These are phyloP conservation scores for Anoplius nigerrimus DNA, from an alignment of 2,888 invertebrate species.

Conservation along the genomic window DNA sequence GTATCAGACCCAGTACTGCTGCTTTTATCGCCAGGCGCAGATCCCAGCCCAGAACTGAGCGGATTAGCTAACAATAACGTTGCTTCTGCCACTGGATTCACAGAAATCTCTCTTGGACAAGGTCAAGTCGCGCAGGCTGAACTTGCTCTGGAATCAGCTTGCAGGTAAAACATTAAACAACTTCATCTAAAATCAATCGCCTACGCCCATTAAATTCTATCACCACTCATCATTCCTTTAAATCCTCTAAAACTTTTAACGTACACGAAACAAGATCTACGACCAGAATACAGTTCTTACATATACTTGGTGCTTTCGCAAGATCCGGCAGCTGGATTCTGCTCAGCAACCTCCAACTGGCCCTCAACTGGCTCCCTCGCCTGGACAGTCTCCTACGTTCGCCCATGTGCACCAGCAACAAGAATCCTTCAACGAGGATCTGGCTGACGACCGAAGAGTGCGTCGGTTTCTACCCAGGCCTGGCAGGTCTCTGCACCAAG, in stretches of 20 bases:
- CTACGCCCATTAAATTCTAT: too few relatives aligned
- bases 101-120: conserved; percentile 86
- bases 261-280: too few relatives aligned
- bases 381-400: conserved; percentile 69
- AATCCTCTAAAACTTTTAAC: too few relatives aligned
- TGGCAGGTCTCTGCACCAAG: conserved; percentile 69
- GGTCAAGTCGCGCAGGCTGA: conserved; percentile 81
- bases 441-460: conserved; percentile 72
- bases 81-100: conserved; percentile 55
- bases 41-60: conserved; percentile 89
- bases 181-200: not conserved
- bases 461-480: conserved; percentile 67
- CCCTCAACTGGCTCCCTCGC: conserved; percentile 70
- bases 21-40: conserved; percentile 91
- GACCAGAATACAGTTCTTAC: too few relatives aligned
- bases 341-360: conserved; percentile 70
- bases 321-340: conserved; percentile 71
- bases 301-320: too few relatives aligned
- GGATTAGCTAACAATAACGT: conserved; percentile 78
- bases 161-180: conserved; percentile 71
- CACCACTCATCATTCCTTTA: too few relatives aligned
- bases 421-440: conserved; percentile 61
- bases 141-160: conserved; percentile 72
- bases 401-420: conserved; percentile 61
- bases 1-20: conserved; percentile 86